Evolutionary conservation across 2,113 vertebrate species (phyloP), one percentile per base, ranked within the genome.

Genomic region (Delphinus delphis): DNA sequence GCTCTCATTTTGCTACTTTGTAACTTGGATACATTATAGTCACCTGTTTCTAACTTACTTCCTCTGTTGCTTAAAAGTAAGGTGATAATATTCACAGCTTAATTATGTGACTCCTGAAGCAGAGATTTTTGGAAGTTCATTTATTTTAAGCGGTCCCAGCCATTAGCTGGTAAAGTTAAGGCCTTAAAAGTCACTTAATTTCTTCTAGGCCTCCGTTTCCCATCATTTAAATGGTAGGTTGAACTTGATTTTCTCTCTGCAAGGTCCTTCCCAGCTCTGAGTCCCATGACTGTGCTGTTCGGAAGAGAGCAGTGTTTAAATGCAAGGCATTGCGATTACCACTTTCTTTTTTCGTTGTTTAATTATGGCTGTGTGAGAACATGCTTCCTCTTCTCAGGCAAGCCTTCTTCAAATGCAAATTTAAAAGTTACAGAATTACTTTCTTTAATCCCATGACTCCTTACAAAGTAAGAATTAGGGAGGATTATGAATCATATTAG

Each of bases 11-110:
- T 58, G 71, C 13, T 25, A 21, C 58, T 36, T 6, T 63, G 68
- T 33, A n/a, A 36, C 50, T 23, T 25, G 26, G 25, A 8, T 14
- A 5, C 3, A 0, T 21, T 2, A 2, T 8, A 4, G 7, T 33
- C 13, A 36, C 70, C 47, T 73, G 18, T 76, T 70, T 70, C 50
- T 4, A 11, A 21, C 31, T 50, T 13, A 15, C 4, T 20, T n/a
- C 25, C 50, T 68, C 53, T 1, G 5, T 60, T 38, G 6, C 87
- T 81, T 70, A 68, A 62, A 68, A 28, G 63, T 41, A 31, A 53
- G 60, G 25, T 8, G 23, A 9, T 21, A 10, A 23, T 50, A 7
- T 31, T 55, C 74, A 38, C 12, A 36, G 18, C 12, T 2, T 38
- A 17, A 65, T 67, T 31, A 55, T 15, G 38, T 0, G 5, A 55